Percentiles rank a stretch among this genome's conserved stretches.
phyloP scores from a whole-genome alignment of 2,797 vertebrate genomes.

The Todus mexicanus region DNA sequence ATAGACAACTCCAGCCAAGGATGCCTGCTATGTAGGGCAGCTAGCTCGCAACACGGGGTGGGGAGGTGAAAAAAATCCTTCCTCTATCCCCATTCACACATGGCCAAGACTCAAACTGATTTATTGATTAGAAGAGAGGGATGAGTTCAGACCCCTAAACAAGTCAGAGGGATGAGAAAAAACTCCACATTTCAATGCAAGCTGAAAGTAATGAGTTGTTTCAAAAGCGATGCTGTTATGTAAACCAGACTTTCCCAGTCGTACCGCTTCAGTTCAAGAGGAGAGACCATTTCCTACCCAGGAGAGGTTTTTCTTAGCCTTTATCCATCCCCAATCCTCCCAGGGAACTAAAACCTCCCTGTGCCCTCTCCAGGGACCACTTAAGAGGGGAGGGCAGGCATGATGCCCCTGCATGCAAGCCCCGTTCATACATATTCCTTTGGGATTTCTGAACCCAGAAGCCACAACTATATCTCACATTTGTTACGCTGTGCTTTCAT shows the following conservation, averaged over 20 bases:
- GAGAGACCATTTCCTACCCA: neutral
- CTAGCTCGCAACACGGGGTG: neutral
- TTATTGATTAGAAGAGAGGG: neutral
- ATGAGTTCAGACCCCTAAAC: neutral
- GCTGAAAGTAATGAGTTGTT: neutral
- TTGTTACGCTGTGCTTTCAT: neutral
- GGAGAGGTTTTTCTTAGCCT: neutral
- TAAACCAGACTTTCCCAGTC: neutral
- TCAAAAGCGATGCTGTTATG: neutral
- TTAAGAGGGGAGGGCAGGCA: neutral
- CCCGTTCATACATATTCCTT: neutral
- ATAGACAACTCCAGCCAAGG: neutral
- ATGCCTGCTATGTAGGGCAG: neutral
- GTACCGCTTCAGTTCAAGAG: neutral
- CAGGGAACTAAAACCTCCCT: neutral
- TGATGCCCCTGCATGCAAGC: neutral
- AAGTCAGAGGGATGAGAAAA: neutral
- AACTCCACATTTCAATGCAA: neutral
- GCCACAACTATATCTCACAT: neutral
- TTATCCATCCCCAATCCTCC: neutral
- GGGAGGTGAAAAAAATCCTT: neutral
- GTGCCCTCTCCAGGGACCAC: neutral
- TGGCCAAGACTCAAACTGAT: neutral
- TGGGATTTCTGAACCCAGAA: neutral
- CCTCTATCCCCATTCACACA: rapidly evolving